phyloP scores from a whole-genome alignment of 1,140 invertebrate genomes.

The Drosophila rufa region DNA sequence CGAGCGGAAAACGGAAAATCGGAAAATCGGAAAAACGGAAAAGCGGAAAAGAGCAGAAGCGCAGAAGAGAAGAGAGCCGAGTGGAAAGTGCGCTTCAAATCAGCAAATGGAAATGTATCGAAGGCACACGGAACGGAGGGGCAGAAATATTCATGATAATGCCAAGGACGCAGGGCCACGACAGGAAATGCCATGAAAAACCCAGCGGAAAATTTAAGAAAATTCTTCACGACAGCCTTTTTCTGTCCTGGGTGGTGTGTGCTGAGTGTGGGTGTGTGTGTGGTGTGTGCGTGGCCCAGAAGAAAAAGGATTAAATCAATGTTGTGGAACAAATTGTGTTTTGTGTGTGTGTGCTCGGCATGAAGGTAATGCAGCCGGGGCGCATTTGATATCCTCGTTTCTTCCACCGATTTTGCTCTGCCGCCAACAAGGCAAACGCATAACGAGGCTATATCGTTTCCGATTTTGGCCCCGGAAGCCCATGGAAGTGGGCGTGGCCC shows the following conservation, averaged over 20 bases:
- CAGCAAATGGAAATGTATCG: conserved; percentile 64
- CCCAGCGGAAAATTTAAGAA: conserved; percentile 60
- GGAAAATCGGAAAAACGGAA: conserved; percentile 12
- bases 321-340: conserved; percentile 63
- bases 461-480: conserved; percentile 1
- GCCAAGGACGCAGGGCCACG: conserved; percentile 42
- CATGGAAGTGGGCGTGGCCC: conserved; percentile 6
- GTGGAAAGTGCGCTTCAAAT: conserved; percentile 60
- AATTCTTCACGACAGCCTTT: conserved; percentile 49
- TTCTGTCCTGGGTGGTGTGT: conserved; percentile 21
- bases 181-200: conserved; percentile 52
- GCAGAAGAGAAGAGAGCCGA: conserved; percentile 13
- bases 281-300: conserved; percentile 41
- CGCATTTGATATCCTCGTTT: conserved; percentile 60
- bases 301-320: conserved; percentile 69
- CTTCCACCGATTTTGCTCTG: conserved; percentile 50
- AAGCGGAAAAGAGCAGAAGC: conserved; percentile 1
- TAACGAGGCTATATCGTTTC: conserved; percentile 42
- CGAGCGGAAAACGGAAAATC: conserved; percentile 54
- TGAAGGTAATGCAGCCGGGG: conserved; percentile 50
- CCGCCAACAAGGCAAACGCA: conserved; percentile 57
- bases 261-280: conserved; percentile 1
- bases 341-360: conserved; percentile 30
- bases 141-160: conserved; percentile 60
- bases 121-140: conserved; percentile 23